phyloP scores from a whole-genome alignment of 2,888 invertebrate genomes.

The Fragum sueziense region DNA sequence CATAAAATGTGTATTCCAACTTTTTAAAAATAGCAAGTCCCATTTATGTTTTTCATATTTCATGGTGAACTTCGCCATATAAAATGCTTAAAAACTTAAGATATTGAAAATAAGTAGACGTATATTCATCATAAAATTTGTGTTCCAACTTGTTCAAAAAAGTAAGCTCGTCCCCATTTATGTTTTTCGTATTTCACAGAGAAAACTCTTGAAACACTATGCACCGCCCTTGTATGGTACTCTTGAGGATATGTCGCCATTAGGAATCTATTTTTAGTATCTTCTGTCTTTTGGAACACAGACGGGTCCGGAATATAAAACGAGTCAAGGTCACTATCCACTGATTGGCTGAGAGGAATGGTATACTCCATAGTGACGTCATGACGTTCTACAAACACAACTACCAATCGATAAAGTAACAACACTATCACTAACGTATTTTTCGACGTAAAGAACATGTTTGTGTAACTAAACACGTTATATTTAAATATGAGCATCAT shows the following conservation, averaged over 20 bases:
- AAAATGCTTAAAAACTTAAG: too few relatives aligned
- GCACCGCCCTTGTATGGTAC: conserved; percentile 23
- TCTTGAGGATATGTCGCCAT: conserved; percentile 25
- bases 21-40: too few relatives aligned
- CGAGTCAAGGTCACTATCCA: conserved; percentile 25
- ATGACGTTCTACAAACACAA: conserved; percentile 68
- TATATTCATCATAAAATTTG: conserved; percentile 16
- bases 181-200: conserved; percentile 59
- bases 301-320: conserved; percentile 22
- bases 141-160: conserved; percentile 55
- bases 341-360: conserved; percentile 18
- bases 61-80: too few relatives aligned
- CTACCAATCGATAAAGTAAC: conserved; percentile 90
- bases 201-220: conserved; percentile 43
- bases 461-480: conserved; percentile 96
- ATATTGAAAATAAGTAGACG: too few relatives aligned
- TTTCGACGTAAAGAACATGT: conserved; percentile 97
- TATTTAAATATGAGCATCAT: conserved; percentile 92
- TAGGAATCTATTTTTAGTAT: conserved; percentile 29
- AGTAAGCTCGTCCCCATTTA: conserved; percentile 59
- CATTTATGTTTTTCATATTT: too few relatives aligned
- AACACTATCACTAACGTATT: conserved; percentile 94
- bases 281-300: conserved; percentile 34
- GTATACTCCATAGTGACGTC: conserved; percentile 15
- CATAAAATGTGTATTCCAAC: too few relatives aligned